These are phyloP conservation scores for Pipistrellus pygmaeus DNA, from an alignment of 2,797 vertebrate species.

Conservation along the genomic window DNA sequence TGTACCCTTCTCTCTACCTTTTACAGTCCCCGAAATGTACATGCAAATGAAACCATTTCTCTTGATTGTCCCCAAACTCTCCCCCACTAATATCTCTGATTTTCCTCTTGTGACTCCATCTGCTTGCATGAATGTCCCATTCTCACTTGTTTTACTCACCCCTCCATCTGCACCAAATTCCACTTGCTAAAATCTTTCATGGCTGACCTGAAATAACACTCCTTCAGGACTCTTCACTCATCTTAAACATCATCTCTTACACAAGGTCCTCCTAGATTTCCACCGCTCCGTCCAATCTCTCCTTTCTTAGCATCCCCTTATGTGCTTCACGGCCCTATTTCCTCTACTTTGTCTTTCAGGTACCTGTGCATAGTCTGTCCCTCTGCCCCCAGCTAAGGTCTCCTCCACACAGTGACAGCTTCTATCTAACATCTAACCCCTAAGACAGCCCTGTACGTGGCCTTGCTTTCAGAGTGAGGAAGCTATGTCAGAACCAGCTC, in stretches of 20 bases:
- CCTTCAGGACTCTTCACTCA: not conserved
- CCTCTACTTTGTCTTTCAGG: not conserved
- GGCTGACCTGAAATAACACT: not conserved
- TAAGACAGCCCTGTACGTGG: not conserved
- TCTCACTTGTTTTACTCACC: not conserved
- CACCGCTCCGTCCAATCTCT: not conserved
- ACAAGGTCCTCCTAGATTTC: not conserved
- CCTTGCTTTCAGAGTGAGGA: slow-evolving; percentile 1
- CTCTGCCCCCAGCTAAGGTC: not conserved
- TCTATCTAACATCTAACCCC: slow-evolving; percentile 36
- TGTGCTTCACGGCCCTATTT: not conserved
- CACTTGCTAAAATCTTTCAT: not conserved
- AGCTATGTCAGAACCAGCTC: not conserved
- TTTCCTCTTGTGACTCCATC: not conserved
- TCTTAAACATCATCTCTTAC: not conserved
- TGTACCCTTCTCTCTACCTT: not conserved
- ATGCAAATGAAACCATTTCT: not conserved
- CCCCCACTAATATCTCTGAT: not conserved
- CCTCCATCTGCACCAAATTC: not conserved
- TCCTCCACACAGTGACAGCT: not conserved
- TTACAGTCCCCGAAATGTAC: not conserved
- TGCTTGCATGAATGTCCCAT: not conserved
- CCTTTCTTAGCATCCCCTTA: not conserved
- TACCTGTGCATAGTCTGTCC: not conserved
- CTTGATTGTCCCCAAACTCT: not conserved